A percentile compares a stretch with the other conserved stretches of the same genome.
Evolutionary conservation across 2,888 invertebrate species (phyloP).

Genomic region (Athalia rosae): DNA sequence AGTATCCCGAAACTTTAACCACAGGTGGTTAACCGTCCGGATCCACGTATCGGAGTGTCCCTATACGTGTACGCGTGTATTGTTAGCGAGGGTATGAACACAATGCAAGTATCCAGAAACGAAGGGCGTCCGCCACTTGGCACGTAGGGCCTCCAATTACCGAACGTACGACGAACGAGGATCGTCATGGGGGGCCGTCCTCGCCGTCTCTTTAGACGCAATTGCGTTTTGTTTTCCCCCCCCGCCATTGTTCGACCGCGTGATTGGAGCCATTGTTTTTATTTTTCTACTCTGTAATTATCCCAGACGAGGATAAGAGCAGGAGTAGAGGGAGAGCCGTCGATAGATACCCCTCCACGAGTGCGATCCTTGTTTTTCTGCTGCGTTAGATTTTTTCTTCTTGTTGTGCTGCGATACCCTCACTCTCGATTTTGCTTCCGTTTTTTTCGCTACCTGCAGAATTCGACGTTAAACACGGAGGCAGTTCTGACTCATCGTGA

Average conservation of each 20-base stretch:
- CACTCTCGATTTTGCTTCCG: not conserved
- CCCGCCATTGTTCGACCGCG: conserved; percentile 68
- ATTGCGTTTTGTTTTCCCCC: conserved; percentile 68
- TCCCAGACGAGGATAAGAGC: conserved; percentile 50
- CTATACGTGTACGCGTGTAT: not conserved
- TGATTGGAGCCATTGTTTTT: conserved; percentile 72
- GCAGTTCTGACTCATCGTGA: too few relatives aligned
- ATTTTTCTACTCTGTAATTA: conserved; percentile 64
- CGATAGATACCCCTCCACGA: not conserved
- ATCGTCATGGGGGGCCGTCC: conserved; percentile 69
- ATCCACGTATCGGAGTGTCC: conserved; percentile 46
- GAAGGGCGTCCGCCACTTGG: conserved; percentile 70
- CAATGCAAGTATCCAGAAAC: conserved; percentile 68
- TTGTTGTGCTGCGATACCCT: not conserved
- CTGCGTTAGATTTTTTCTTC: not conserved
- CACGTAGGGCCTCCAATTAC: conserved; percentile 73
- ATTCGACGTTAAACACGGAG: too few relatives aligned
- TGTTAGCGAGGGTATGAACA: conserved; percentile 56
- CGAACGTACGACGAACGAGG: conserved; percentile 68
- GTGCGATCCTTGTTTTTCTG: not conserved
- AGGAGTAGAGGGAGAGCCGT: too few relatives aligned
- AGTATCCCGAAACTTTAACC: conserved; percentile 22
- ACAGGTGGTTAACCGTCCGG: conserved; percentile 40
- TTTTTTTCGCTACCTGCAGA: not conserved
- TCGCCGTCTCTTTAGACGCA: conserved; percentile 56